These are phyloP conservation scores for Octodon degus DNA, from an alignment of 2,113 vertebrate genomes.

Conservation along the genomic window DNA sequence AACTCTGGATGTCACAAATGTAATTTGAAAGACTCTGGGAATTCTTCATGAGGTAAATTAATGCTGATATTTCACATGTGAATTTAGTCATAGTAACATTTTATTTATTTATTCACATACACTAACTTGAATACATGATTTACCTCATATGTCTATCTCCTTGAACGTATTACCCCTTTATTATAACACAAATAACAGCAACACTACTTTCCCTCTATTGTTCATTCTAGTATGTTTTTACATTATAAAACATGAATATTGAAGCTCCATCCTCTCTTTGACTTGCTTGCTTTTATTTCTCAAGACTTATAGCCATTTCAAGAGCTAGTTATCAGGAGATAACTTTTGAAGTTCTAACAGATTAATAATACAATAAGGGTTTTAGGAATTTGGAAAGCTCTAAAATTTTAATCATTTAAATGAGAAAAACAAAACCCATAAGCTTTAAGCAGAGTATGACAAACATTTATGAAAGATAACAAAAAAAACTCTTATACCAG, in stretches of 20 bases:
- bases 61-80: not conserved
- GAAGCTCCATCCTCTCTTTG: not conserved
- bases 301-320: not conserved
- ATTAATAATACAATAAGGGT: not conserved
- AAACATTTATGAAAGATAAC: not conserved
- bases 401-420: slow-evolving; percentile 1
- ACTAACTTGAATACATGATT: slow-evolving; percentile 35
- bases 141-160: not conserved
- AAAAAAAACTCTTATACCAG: not conserved
- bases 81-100: not conserved
- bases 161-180: slow-evolving; percentile 47
- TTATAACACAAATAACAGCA: not conserved
- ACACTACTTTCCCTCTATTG: not conserved
- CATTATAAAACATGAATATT: not conserved
- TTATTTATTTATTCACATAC: not conserved
- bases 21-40: not conserved
- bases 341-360: not conserved
- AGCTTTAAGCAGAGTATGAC: not conserved
- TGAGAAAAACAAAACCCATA: not conserved
- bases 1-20: not conserved
- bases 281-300: not conserved
- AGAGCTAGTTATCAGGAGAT: not conserved
- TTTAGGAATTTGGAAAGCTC: not conserved
- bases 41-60: not conserved
- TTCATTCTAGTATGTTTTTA: not conserved